phyloP scores from a whole-genome alignment of 2,888 invertebrate species.

The Yponomeuta plumbellus region DNA sequence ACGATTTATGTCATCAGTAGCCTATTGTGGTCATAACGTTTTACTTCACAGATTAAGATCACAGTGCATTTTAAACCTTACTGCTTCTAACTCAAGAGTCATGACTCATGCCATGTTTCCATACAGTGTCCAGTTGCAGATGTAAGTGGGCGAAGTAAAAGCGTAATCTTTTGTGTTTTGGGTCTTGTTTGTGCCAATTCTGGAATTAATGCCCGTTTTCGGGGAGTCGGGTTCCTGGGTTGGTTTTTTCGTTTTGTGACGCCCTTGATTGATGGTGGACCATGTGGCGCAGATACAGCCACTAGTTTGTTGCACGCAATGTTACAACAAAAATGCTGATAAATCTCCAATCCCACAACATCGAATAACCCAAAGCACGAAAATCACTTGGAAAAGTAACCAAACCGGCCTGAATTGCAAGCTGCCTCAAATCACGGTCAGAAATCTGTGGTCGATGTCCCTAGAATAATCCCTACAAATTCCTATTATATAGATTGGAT shows the following conservation, averaged over 20 bases:
- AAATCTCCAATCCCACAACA: too few species aligned
- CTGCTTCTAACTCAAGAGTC: not conserved
- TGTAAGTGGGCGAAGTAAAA: slow-evolving; percentile 35
- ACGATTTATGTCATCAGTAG: slow-evolving; percentile 67
- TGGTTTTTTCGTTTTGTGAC: not conserved
- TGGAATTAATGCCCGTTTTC: slow-evolving; percentile 11
- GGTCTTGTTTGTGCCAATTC: slow-evolving; percentile 36
- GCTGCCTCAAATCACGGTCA: too few species aligned
- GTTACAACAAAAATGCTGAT: too few species aligned
- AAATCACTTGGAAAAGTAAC: too few species aligned
- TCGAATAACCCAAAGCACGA: too few species aligned
- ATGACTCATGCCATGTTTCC: slow-evolving; percentile 19
- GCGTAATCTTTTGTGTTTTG: slow-evolving; percentile 28
- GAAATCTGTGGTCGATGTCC: too few species aligned
- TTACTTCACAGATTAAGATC: not conserved
- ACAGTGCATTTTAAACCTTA: slow-evolving; percentile 11
- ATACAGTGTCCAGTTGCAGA: slow-evolving; percentile 68
- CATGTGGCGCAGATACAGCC: not conserved
- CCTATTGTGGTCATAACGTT: slow-evolving; percentile 49
- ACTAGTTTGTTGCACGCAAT: too few species aligned
- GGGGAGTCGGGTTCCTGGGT: slow-evolving; percentile 9
- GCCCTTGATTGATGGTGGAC: slow-evolving; percentile 9
- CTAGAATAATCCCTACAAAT: too few species aligned
- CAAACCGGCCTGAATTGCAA: too few species aligned
- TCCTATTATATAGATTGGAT: too few species aligned